Conservation (phyloP, 1,140 invertebrate genomes). For the Medauroidea extradentata region DNA sequence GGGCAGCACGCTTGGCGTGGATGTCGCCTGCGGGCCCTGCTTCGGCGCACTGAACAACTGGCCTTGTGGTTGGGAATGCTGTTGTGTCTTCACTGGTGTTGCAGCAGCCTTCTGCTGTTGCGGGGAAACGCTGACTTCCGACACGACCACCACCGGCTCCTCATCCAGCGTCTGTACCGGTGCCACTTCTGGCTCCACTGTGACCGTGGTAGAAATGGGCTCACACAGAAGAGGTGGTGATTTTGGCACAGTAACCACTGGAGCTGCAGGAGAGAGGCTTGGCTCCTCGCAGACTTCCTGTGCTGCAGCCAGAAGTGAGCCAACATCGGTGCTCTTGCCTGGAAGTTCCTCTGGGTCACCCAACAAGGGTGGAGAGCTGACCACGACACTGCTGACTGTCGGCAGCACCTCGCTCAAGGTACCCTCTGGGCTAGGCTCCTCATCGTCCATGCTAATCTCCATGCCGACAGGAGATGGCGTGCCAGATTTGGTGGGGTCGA, state of each 20-base stretch:
- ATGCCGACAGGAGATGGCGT: slow-evolving; percentile 51
- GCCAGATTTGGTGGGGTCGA: slow-evolving; percentile 79
- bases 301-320: background rate
- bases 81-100: too few species aligned
- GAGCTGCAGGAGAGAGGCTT: background rate
- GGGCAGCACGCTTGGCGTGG: slow-evolving; percentile 40
- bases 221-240: background rate
- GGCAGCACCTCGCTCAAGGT: slow-evolving; percentile 54
- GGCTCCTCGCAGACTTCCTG: background rate
- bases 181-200: too few species aligned
- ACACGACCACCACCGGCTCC: too few species aligned
- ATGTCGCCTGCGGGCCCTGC: slow-evolving; percentile 21
- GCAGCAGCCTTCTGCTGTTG: too few species aligned
- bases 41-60: slow-evolving; percentile 27
- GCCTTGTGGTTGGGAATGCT: too few species aligned
- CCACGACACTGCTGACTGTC: slow-evolving; percentile 72
- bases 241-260: background rate
- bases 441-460: slow-evolving; percentile 29
- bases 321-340: too few species aligned
- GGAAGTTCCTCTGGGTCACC: background rate
- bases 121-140: too few species aligned
- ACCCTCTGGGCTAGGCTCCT: slow-evolving; percentile 25
- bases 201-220: too few species aligned
- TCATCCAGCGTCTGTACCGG: too few species aligned
- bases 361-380: too few species aligned